These are phyloP conservation scores for Drosophila bifasciata DNA, from an alignment of 1,140 invertebrate species.

Conservation along the genomic window DNA sequence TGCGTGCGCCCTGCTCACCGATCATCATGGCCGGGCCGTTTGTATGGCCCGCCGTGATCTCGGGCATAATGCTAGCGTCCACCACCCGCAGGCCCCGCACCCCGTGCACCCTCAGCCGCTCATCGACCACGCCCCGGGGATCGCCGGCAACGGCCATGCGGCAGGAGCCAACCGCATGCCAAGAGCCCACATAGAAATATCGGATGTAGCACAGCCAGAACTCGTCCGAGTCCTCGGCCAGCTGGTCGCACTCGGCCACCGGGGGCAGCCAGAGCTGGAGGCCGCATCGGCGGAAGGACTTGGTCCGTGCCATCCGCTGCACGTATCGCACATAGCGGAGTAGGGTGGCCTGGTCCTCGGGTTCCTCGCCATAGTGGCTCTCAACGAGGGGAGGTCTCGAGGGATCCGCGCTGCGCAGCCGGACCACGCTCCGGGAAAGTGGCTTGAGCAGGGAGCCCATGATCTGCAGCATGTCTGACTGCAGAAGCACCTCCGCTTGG, in stretches of 20 bases:
- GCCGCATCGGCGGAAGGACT: constrained; percentile 84
- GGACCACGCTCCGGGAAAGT: constrained; percentile 83
- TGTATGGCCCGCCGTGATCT: constrained; percentile 89
- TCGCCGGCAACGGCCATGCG: constrained; percentile 90
- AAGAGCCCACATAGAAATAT: constrained; percentile 87
- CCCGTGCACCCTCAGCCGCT: constrained; percentile 88
- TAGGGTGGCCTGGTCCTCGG: constrained; percentile 88
- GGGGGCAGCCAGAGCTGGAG: constrained; percentile 83
- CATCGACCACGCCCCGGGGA: constrained; percentile 87
- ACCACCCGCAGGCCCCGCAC: constrained; percentile 88
- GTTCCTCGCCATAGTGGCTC: constrained; percentile 90
- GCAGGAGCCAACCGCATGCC: constrained; percentile 89
- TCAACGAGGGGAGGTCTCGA: constrained; percentile 88
- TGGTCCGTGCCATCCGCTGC: constrained; percentile 84
- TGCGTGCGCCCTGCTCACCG: constrained; percentile 89
- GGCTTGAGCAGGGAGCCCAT: constrained; percentile 84
- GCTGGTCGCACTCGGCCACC: constrained; percentile 79
- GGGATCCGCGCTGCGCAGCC: constrained; percentile 71
- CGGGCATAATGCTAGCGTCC: constrained; percentile 92
- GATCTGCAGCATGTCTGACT: constrained; percentile 82
- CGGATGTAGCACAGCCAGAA: constrained; percentile 88
- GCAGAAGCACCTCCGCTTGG: constrained; percentile 68
- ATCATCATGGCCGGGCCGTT: constrained; percentile 91
- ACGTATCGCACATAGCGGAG: constrained; percentile 87
- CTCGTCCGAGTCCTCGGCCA: constrained; percentile 84